Percentiles rank a stretch among this genome's conserved stretches.
Evolutionary conservation across 2,113 vertebrate species (phyloP).

Genomic region (Balaeniceps rex): DNA sequence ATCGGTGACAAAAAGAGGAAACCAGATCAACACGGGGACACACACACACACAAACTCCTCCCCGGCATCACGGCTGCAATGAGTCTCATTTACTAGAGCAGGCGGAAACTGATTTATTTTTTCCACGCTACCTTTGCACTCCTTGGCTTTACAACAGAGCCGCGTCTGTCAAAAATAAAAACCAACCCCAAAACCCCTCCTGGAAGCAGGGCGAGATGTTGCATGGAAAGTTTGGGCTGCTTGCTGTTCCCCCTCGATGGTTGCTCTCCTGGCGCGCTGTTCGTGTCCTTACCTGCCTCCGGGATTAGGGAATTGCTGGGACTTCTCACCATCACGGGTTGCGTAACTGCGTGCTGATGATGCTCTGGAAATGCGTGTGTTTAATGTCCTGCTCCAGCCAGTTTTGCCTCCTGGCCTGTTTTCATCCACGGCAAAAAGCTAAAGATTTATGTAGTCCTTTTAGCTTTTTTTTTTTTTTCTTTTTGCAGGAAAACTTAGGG

Average conservation of each 20-base stretch:
- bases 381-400: not conserved
- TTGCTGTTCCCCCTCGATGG: accelerated
- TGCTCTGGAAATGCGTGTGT: accelerated
- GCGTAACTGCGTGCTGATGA: accelerated
- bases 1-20: not conserved
- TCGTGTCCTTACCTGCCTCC: accelerated
- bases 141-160: not conserved
- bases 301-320: not conserved
- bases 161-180: not conserved
- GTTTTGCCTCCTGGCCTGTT: not conserved
- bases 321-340: accelerated
- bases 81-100: not conserved
- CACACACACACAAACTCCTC: not conserved
- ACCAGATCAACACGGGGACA: accelerated
- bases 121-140: not conserved
- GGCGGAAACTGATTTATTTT: not conserved
- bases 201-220: not conserved
- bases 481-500: not conserved
- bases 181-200: not conserved
- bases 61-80: not conserved
- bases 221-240: not conserved
- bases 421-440: not conserved
- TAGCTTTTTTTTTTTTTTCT: not conserved
- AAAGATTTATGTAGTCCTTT: not conserved
- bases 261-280: not conserved